These are phyloP conservation scores for Liopterus haemorrhoidalis DNA, from an alignment of 2,888 invertebrate species.

Conservation along the genomic window DNA sequence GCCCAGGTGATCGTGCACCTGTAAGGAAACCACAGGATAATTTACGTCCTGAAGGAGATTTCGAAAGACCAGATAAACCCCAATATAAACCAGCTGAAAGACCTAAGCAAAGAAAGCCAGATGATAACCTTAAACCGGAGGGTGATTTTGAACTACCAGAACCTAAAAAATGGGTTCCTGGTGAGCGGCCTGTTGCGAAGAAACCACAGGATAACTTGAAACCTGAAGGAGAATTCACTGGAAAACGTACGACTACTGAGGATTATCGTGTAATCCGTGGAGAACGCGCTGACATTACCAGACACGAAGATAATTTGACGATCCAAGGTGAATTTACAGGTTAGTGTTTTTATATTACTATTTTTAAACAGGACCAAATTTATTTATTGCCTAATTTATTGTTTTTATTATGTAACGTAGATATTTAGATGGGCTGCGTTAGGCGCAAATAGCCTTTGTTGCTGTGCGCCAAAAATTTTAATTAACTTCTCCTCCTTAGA, in stretches of 20 bases:
- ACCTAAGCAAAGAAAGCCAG: conserved; percentile 43
- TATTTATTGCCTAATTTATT: no score
- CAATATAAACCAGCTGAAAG: conserved; percentile 42
- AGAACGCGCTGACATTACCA: conserved; percentile 59
- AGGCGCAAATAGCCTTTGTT: no score
- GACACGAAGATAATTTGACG: conserved; percentile 60
- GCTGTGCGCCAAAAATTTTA: no score
- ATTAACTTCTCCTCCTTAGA: background rate
- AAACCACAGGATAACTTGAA: conserved; percentile 45
- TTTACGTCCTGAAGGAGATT: conserved; percentile 53
- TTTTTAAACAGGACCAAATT: no score
- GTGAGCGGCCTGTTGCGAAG: conserved; percentile 43
- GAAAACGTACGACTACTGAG: conserved; percentile 49
- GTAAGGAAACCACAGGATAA: conserved; percentile 50
- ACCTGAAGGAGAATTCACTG: conserved; percentile 49
- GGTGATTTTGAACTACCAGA: conserved; percentile 43
- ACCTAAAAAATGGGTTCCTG: conserved; percentile 38
- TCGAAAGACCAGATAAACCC: conserved; percentile 48
- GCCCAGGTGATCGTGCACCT: conserved; percentile 40
- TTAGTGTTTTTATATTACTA: conserved; percentile 38
- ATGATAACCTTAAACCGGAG: conserved; percentile 51
- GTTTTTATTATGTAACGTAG: no score
- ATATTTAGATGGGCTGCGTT: no score
- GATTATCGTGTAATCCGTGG: conserved; percentile 57
- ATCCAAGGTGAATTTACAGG: conserved; percentile 62